phyloP scores from a whole-genome alignment of 1,140 invertebrate species.

The Magallana angulata region DNA sequence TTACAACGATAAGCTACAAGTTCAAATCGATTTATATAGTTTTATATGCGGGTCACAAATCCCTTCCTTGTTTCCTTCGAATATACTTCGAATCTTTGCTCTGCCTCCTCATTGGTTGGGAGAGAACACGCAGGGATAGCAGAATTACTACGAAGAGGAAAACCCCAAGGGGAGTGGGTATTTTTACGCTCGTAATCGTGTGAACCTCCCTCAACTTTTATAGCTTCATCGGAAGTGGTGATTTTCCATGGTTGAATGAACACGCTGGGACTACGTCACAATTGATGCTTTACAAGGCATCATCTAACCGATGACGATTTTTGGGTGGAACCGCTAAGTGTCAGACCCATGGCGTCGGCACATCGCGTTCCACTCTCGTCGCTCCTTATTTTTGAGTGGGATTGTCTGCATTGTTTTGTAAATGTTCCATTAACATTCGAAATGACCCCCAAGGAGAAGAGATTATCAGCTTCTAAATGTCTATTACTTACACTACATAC shows the following conservation, averaged over 20 bases:
- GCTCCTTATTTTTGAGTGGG: neutral
- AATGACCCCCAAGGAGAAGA: neutral
- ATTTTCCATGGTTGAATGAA: neutral
- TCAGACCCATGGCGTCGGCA: neutral
- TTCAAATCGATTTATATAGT: conserved; percentile 8
- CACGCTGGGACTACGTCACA: neutral
- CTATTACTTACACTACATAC: conserved; percentile 8
- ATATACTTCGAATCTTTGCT: neutral
- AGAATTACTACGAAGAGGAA: conserved; percentile 17
- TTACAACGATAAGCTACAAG: neutral
- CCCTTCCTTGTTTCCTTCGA: conserved; percentile 4
- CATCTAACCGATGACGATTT: conserved; percentile 9
- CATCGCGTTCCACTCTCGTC: neutral
- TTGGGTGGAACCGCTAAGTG: neutral
- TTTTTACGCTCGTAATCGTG: neutral
- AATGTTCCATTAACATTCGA: conserved; percentile 28
- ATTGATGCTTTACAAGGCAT: conserved; percentile 2
- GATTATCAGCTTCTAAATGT: conserved; percentile 19
- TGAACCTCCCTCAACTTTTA: conserved; percentile 15
- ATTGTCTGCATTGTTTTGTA: conserved; percentile 4
- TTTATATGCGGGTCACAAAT: conserved; percentile 24
- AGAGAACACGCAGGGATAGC: neutral
- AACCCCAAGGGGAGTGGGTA: neutral
- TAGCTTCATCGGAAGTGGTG: neutral
- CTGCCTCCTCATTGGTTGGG: conserved; percentile 1